These are phyloP conservation scores for Halocynthia roretzi DNA, from an alignment of 23 tunicate species.

Conservation along the genomic window DNA sequence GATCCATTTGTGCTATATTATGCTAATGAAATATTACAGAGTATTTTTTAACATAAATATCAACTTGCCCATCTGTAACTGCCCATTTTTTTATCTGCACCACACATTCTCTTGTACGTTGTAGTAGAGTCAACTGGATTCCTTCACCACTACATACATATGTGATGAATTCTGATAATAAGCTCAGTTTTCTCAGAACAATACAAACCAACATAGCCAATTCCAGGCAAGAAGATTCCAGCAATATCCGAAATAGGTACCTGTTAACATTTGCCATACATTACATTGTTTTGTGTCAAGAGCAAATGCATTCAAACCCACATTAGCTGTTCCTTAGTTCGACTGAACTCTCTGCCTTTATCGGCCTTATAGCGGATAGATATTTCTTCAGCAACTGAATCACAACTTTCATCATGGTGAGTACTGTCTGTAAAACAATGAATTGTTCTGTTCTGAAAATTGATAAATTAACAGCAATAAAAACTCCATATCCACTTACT, in stretches of 20 bases:
- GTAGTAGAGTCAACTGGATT: constrained; percentile 56
- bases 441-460: too few relatives aligned
- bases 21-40: too few relatives aligned
- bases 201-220: constrained; percentile 74
- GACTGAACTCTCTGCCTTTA: neutral
- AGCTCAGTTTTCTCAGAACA: constrained; percentile 45
- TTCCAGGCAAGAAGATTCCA: constrained; percentile 80
- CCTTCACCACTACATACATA: neutral
- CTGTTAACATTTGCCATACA: neutral
- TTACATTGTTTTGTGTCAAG: neutral
- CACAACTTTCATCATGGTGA: neutral
- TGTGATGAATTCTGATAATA: constrained; percentile 37
- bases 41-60: too few relatives aligned
- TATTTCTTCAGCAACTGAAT: constrained; percentile 15
- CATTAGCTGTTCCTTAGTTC: constrained; percentile 12
- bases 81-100: constrained; percentile 69
- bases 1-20: neutral
- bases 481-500: too few relatives aligned
- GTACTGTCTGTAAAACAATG: neutral
- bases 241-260: constrained; percentile 58
- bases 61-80: constrained; percentile 41
- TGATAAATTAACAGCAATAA: too few relatives aligned
- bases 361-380: neutral
- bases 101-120: constrained; percentile 66
- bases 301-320: constrained; percentile 1